Conservation (phyloP, 2,888 invertebrate species). For the Pheosia tremula region DNA sequence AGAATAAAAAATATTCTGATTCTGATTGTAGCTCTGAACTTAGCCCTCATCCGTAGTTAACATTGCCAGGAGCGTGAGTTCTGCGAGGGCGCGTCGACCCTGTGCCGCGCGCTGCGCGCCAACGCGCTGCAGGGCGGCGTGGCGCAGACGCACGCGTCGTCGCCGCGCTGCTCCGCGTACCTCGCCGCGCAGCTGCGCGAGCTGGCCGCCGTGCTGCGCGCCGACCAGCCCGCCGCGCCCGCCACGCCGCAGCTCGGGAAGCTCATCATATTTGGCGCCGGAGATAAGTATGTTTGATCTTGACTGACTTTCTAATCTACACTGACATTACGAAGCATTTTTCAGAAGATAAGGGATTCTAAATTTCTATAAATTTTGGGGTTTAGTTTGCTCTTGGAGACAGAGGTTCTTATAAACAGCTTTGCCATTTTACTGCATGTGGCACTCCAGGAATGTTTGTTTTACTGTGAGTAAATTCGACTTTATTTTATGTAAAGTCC, state of each 20-base stretch:
- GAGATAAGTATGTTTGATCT: constrained; percentile 79
- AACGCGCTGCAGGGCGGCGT: constrained; percentile 89
- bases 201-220: constrained; percentile 66
- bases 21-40: not conserved
- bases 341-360: too few species aligned
- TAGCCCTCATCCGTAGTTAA: not conserved
- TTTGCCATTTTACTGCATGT: too few species aligned
- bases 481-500: too few species aligned
- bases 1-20: too few species aligned
- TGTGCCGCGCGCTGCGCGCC: constrained; percentile 87
- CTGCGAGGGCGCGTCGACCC: constrained; percentile 91
- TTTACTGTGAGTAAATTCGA: too few species aligned
- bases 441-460: too few species aligned
- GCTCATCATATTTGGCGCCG: constrained; percentile 78
- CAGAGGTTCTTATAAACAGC: too few species aligned
- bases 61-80: constrained; percentile 89
- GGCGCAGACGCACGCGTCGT: constrained; percentile 91
- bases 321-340: too few species aligned
- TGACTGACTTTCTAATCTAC: too few species aligned
- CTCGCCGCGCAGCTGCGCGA: constrained; percentile 85
- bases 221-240: constrained; percentile 64
- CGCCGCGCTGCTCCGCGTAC: constrained; percentile 92
- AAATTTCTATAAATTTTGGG: too few species aligned
- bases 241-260: constrained; percentile 72
- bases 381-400: too few species aligned